phyloP scores from a whole-genome alignment of 2,888 invertebrate genomes.

The Sicus ferrugineus region DNA sequence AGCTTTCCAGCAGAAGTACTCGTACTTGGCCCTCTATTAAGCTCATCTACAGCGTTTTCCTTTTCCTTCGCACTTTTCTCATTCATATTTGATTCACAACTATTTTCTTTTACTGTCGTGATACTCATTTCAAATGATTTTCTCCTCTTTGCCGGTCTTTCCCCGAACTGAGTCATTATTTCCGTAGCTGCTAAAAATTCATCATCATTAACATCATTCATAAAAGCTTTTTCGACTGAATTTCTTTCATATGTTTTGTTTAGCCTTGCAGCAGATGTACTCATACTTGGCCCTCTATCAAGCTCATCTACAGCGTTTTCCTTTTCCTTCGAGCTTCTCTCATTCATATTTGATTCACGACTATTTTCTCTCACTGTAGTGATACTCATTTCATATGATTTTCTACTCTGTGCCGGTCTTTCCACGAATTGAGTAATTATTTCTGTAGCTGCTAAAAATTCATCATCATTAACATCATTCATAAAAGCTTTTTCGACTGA shows the following conservation, averaged over 20 bases:
- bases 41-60: too few species aligned
- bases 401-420: neutral
- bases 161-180: conserved; percentile 2
- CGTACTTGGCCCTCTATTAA: too few species aligned
- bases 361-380: neutral
- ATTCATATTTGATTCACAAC: neutral
- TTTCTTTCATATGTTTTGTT: too few species aligned
- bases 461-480: conserved; percentile 13
- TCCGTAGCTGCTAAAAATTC: conserved; percentile 16
- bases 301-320: too few species aligned
- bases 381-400: neutral
- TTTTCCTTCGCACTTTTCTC: too few species aligned
- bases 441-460: conserved; percentile 18
- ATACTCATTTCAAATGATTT: neutral
- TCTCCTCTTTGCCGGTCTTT: neutral
- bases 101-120: neutral
- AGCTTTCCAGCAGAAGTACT: too few species aligned
- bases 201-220: conserved; percentile 11
- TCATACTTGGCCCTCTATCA: too few species aligned
- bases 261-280: too few species aligned
- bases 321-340: too few species aligned
- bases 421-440: neutral
- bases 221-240: neutral
- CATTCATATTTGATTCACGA: neutral
- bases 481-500: neutral